These are phyloP conservation scores for Bergia puertoricense DNA, from an alignment of 92 coral and sea anemone species.

Conservation along the genomic window DNA sequence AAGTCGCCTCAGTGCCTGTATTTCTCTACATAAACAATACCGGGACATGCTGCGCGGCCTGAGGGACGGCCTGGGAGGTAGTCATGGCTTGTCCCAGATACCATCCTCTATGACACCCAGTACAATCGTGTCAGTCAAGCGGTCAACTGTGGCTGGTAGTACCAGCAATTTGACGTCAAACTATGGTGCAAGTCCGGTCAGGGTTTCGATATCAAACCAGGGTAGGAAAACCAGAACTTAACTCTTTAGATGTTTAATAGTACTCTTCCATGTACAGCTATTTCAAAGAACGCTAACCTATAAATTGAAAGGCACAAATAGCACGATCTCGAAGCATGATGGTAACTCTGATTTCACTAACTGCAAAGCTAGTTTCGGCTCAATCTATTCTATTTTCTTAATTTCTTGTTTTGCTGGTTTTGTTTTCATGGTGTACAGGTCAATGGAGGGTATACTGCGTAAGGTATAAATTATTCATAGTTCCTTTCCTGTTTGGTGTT, in stretches of 20 bases:
- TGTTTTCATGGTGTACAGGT: too few species aligned
- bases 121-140: slow-evolving; percentile 54
- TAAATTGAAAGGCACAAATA: too few species aligned
- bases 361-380: too few species aligned
- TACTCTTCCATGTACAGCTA: neutral
- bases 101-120: slow-evolving; percentile 67
- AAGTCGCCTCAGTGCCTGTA: slow-evolving; percentile 79
- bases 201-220: slow-evolving; percentile 76
- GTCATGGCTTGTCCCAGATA: slow-evolving; percentile 71
- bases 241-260: neutral
- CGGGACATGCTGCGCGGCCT: slow-evolving; percentile 96
- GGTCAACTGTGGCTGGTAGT: slow-evolving; percentile 67
- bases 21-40: slow-evolving; percentile 92
- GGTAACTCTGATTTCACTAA: neutral
- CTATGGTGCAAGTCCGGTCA: slow-evolving; percentile 59
- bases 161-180: slow-evolving; percentile 76
- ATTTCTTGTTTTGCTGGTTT: too few species aligned
- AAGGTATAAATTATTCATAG: too few species aligned
- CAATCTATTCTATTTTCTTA: too few species aligned
- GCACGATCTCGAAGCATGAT: neutral
- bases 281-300: neutral
- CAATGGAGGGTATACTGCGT: too few species aligned
- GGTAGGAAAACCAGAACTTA: slow-evolving; percentile 53
- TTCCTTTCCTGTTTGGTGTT: too few species aligned
- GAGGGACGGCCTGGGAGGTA: slow-evolving; percentile 90